Conservation (phyloP, 2,113 vertebrate species). For the Parus major region DNA sequence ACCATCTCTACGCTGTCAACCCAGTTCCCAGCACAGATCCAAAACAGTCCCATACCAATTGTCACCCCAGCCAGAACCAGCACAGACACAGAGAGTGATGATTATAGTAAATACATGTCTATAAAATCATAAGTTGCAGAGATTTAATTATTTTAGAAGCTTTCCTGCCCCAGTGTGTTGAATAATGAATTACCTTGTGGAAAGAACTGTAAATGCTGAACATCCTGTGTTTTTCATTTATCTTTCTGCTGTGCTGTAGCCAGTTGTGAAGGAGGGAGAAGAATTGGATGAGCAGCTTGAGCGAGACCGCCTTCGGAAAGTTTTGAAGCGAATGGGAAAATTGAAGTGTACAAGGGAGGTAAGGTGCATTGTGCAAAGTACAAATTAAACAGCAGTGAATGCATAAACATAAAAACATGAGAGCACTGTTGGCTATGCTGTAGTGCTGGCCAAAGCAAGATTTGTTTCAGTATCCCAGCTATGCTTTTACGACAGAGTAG, state of each 20-base stretch:
- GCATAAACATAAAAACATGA: not conserved
- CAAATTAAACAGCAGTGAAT: not conserved
- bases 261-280: slow-evolving; percentile 78
- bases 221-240: not conserved
- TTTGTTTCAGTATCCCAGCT: not conserved
- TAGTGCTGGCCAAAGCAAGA: not conserved
- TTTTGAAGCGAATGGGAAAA: slow-evolving; percentile 90
- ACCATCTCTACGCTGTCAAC: not conserved
- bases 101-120: not conserved
- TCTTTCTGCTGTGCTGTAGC: slow-evolving; percentile 70
- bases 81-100: not conserved
- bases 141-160: not conserved
- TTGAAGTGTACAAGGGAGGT: slow-evolving; percentile 90
- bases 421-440: not conserved
- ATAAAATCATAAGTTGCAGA: not conserved
- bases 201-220: not conserved
- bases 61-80: not conserved
- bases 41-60: not conserved
- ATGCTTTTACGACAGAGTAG: not conserved
- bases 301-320: slow-evolving; percentile 87
- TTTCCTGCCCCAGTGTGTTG: not conserved
- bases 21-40: not conserved
- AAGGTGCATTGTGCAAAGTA: not conserved
- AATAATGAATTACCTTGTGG: not conserved
- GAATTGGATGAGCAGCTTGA: slow-evolving; percentile 82